Evolutionary conservation across 2,113 vertebrate species (phyloP).

Genomic region (Oryzias celebensis): DNA sequence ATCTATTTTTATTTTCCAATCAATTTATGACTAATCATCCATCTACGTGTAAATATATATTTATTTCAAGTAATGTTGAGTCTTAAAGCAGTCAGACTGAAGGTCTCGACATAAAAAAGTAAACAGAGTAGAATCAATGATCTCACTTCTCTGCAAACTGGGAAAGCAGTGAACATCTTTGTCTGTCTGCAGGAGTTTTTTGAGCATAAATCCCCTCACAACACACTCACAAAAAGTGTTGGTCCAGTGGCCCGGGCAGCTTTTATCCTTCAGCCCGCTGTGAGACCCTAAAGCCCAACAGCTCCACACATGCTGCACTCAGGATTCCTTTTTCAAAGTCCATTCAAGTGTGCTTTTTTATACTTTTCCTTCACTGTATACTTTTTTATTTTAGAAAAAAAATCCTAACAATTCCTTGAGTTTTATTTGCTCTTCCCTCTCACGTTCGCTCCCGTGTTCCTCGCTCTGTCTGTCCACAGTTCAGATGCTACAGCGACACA

Average conservation of each 20-base stretch:
- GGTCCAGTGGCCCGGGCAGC: constrained; percentile 48
- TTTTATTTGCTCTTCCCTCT: not conserved
- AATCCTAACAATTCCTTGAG: constrained; percentile 24
- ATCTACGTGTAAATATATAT: too few species aligned
- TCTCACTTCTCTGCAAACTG: constrained; percentile 11
- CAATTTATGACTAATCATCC: too few species aligned
- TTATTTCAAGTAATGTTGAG: too few species aligned
- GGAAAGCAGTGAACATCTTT: constrained; percentile 23
- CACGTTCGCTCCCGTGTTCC: constrained; percentile 8
- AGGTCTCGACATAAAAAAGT: not conserved
- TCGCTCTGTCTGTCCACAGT: constrained; percentile 33
- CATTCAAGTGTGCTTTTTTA: constrained; percentile 19
- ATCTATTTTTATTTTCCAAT: too few species aligned
- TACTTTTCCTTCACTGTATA: not conserved
- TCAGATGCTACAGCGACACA: constrained; percentile 47
- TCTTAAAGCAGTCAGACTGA: not conserved
- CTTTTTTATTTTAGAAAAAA: constrained; percentile 4
- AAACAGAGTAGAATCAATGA: not conserved
- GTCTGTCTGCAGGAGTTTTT: constrained; percentile 13
- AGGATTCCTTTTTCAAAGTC: not conserved
- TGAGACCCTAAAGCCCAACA: constrained; percentile 45
- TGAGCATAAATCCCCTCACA: constrained; percentile 23
- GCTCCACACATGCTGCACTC: constrained; percentile 21
- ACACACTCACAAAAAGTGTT: constrained; percentile 28
- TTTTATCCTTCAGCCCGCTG: constrained; percentile 36